phyloP scores from a whole-genome alignment of 2,113 vertebrate species.

The Anthoscopus minutus region DNA sequence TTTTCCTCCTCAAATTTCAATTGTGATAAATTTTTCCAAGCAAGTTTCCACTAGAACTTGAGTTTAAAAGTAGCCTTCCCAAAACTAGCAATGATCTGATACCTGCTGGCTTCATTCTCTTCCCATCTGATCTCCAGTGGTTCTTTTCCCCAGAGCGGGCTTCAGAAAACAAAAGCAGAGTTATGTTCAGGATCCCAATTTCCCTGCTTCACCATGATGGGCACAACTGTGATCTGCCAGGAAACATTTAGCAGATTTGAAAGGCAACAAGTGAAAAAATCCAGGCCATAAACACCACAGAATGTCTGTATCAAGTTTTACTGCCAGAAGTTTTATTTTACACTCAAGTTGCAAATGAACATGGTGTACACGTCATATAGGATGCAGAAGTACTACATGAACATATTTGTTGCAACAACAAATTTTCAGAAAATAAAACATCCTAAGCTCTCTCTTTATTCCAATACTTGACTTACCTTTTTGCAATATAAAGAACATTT shows the following conservation, averaged over 20 bases:
- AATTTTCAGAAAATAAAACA: not conserved
- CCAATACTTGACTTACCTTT: not conserved
- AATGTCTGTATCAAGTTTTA: not conserved
- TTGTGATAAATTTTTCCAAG: not conserved
- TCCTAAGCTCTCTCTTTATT: not conserved
- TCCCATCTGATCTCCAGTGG: not conserved
- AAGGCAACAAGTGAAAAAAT: not conserved
- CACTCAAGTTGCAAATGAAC: not conserved
- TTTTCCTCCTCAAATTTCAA: not conserved
- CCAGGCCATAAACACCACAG: not conserved
- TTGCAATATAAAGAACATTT: not conserved
- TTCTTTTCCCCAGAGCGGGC: not conserved
- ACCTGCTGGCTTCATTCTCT: not conserved
- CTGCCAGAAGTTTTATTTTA: constrained; percentile 28
- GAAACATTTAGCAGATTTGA: not conserved
- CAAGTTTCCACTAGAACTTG: not conserved
- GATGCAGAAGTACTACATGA: not conserved
- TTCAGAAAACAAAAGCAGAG: not conserved
- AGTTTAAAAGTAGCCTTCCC: not conserved
- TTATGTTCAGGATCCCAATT: not conserved
- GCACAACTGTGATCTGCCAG: not conserved
- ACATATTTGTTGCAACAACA: not conserved
- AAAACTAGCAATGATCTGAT: not conserved
- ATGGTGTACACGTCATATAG: not conserved
- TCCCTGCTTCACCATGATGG: not conserved